Conservation (phyloP, 1,140 invertebrate genomes). For the Limonius californicus region DNA sequence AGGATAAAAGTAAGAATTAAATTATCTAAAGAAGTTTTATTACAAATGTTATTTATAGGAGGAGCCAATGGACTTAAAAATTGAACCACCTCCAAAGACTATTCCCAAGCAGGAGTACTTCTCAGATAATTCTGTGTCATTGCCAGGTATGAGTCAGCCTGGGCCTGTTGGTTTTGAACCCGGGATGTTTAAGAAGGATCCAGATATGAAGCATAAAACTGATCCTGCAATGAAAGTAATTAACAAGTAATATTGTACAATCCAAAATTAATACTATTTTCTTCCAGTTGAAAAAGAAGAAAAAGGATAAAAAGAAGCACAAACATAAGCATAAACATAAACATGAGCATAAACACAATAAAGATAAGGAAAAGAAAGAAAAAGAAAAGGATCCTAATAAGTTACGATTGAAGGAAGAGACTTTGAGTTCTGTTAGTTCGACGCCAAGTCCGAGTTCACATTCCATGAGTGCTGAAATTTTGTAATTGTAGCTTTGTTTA, state of each 20-base stretch:
- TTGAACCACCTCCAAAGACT: slow-evolving; percentile 17
- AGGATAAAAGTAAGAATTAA: slow-evolving; percentile 31
- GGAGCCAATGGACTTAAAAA: slow-evolving; percentile 8
- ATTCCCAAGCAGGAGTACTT: slow-evolving; percentile 66
- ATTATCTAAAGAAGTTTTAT: too few relatives aligned
- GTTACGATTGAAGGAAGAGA: slow-evolving; percentile 52
- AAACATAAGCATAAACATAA: slow-evolving; percentile 75
- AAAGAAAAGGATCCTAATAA: slow-evolving; percentile 51
- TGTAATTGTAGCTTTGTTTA: too few relatives aligned
- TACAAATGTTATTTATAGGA: slow-evolving; percentile 1
- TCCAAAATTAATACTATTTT: slow-evolving; percentile 22
- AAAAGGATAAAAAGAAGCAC: slow-evolving; percentile 80
- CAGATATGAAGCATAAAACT: slow-evolving; percentile 47
- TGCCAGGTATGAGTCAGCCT: slow-evolving; percentile 63
- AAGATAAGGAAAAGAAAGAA: slow-evolving; percentile 51
- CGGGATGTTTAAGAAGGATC: slow-evolving; percentile 67
- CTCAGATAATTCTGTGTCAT: slow-evolving; percentile 70
- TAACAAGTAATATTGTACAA: too few relatives aligned
- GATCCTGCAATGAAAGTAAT: slow-evolving; percentile 57
- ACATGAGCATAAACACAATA: slow-evolving; percentile 67
- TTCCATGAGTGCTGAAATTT: slow-evolving; percentile 20
- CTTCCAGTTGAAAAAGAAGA: slow-evolving; percentile 59
- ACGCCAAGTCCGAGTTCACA: slow-evolving; percentile 53
- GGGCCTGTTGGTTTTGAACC: slow-evolving; percentile 74
- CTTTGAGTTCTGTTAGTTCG: slow-evolving; percentile 61